phyloP scores from a whole-genome alignment of 2,113 vertebrate species.

The Trichechus manatus region DNA sequence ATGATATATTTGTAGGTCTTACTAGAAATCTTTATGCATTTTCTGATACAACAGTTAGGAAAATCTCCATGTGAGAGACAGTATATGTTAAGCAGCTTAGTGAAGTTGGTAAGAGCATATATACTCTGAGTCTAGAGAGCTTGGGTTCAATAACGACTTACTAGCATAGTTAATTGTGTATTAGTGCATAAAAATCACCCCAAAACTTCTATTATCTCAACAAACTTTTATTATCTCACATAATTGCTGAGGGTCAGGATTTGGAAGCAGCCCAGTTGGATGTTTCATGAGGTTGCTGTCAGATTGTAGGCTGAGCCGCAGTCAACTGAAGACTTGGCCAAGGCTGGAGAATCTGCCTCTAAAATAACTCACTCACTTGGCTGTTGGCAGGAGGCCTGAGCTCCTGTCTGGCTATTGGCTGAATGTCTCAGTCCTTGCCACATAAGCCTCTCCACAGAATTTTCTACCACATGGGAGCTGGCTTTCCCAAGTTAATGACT shows the following conservation, averaged over 20 bases:
- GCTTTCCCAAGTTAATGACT: not conserved
- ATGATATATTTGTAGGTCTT: not conserved
- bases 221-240: not conserved
- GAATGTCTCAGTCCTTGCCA: not conserved
- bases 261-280: not conserved
- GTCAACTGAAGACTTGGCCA: not conserved
- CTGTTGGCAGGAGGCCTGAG: not conserved
- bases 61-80: not conserved
- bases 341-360: not conserved
- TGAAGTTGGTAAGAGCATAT: not conserved
- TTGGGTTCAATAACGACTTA: not conserved
- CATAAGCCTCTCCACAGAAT: fast-evolving
- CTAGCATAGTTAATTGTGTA: not conserved
- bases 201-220: not conserved
- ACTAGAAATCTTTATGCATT: not conserved
- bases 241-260: not conserved
- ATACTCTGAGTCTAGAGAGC: not conserved
- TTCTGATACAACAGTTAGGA: not conserved
- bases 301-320: not conserved
- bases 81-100: not conserved
- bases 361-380: not conserved
- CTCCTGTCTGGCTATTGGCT: not conserved
- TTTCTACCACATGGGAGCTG: not conserved
- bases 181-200: not conserved
- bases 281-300: not conserved